A percentile compares a stretch with the other conserved stretches of the same genome.
Evolutionary conservation across 1,140 invertebrate species (phyloP).

Genomic region (Diorhabda sublineata): DNA sequence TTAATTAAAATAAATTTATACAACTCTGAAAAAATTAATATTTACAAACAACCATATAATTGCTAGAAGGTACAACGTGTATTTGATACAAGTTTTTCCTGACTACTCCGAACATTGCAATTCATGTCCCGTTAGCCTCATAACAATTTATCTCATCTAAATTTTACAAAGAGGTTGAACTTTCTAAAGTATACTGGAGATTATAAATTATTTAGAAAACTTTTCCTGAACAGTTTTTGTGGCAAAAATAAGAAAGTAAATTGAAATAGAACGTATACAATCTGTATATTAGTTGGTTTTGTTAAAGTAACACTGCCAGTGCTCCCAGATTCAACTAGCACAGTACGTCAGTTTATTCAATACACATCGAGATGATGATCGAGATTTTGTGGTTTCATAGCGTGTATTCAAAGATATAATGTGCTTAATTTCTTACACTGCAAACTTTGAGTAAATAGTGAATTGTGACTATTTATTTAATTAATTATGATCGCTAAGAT

Average conservation of each 20-base stretch:
- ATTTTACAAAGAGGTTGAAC: neutral
- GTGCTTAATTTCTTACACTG: too few species aligned
- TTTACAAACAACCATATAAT: constrained; percentile 35
- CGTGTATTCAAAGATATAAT: too few species aligned
- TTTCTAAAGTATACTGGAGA: neutral
- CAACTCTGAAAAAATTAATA: constrained; percentile 33
- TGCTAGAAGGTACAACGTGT: constrained; percentile 30
- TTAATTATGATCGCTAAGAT: too few species aligned
- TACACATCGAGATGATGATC: too few species aligned
- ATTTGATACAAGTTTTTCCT: constrained; percentile 8
- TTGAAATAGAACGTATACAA: neutral
- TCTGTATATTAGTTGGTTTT: neutral
- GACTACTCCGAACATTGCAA: constrained; percentile 29
- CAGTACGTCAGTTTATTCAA: too few species aligned
- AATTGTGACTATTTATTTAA: too few species aligned
- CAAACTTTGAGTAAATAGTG: too few species aligned
- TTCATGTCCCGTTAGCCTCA: constrained; percentile 37
- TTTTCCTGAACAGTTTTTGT: too few species aligned
- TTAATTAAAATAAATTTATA: constrained; percentile 39
- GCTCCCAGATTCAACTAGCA: neutral
- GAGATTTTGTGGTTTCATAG: too few species aligned
- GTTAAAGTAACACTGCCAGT: neutral
- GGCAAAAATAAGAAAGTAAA: neutral
- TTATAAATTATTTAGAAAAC: too few species aligned
- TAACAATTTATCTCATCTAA: constrained; percentile 1